Evolutionary conservation across 2,113 vertebrate genomes (phyloP).

Genomic region (Nibea albiflora): DNA sequence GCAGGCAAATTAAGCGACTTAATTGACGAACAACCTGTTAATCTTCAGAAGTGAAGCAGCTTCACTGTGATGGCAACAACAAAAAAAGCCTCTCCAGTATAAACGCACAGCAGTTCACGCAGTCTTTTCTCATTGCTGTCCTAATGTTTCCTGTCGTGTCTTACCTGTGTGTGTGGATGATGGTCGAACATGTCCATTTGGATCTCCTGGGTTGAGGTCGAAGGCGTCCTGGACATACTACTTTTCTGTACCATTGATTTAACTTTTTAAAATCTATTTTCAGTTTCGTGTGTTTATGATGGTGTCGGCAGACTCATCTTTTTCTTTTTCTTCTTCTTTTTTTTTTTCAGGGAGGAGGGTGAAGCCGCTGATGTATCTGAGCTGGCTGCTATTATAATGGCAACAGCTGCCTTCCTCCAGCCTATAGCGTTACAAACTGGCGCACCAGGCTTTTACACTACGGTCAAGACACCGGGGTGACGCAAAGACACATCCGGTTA

Average conservation of each 20-base stretch:
- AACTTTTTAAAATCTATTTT: slow-evolving; percentile 74
- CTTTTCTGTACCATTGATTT: slow-evolving; percentile 97
- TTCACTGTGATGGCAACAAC: background rate
- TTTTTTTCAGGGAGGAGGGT: slow-evolving; percentile 18
- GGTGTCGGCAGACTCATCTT: slow-evolving; percentile 70
- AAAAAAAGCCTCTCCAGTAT: background rate
- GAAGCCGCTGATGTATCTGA: slow-evolving; percentile 56
- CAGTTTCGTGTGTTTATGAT: slow-evolving; percentile 63
- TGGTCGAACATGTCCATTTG: slow-evolving; percentile 97
- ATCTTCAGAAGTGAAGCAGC: slow-evolving; percentile 50
- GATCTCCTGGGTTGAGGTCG: slow-evolving; percentile 97
- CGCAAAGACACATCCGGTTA: background rate
- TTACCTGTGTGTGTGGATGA: slow-evolving; percentile 95
- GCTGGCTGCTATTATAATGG: slow-evolving; percentile 63
- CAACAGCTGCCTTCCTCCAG: slow-evolving; percentile 78
- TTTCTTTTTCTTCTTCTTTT: background rate
- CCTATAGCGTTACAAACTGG: slow-evolving; percentile 63
- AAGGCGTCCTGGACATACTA: slow-evolving; percentile 96
- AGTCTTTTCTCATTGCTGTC: background rate
- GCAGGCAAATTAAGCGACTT: slow-evolving; percentile 21
- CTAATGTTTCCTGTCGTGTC: slow-evolving; percentile 33
- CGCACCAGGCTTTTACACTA: slow-evolving; percentile 49
- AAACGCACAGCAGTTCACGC: background rate
- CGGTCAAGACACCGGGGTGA: slow-evolving; percentile 21
- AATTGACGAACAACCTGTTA: slow-evolving; percentile 77